Evolutionary conservation across 1,140 invertebrate species (phyloP), one percentile per base, ranked within the genome.

Genomic region (Ceratosolen fusciceps): DNA sequence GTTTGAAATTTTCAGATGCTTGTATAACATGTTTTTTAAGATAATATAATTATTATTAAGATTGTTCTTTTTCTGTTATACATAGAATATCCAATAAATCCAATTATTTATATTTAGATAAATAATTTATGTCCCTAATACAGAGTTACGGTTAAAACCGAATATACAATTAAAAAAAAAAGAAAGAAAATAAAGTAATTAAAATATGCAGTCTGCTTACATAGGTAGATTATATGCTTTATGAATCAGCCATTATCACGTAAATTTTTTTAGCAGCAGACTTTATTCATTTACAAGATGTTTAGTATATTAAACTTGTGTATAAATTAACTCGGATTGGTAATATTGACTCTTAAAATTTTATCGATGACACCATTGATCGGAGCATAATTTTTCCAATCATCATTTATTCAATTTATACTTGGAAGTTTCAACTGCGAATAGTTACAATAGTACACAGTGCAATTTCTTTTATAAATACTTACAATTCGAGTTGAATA

Each of bases 261-360:
- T 9, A 56, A 16, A 56, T 14, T 24, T 19, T 14, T 24, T n/a
- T n/a, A 60, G 24, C 5, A 60, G 8, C 26, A 29, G 16, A 31
- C n/a, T n/a, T 29, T 14, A 29, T 60, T 29, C 26, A 29, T 60
- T 29, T 60, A 5, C 0, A 29, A 31, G 56, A 65, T 37, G 3
- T n/a, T 65, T 37, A n/a, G 34, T 37, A 8, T 21, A n/a, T 34
- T 7, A 14, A 37, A 16, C 16, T 47, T 43, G 9, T 68, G 3
- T 26, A 29, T 26, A 3, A 21, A 29, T 26, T 24, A 47, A 29
- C 26, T 21, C 4, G 4, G 75, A 75, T 76, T 60, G 39, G 52
- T 52, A 80, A 80, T 74, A 74, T 76, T 76, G 79, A 71, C 79
- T 76, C 73, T 71, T 76, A 76, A 75, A 80, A 58, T 1, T 62